A percentile compares a stretch with the other conserved stretches of the same genome.
Evolutionary conservation across 2,797 vertebrate species (phyloP).

Genomic region (Galago senegalensis): DNA sequence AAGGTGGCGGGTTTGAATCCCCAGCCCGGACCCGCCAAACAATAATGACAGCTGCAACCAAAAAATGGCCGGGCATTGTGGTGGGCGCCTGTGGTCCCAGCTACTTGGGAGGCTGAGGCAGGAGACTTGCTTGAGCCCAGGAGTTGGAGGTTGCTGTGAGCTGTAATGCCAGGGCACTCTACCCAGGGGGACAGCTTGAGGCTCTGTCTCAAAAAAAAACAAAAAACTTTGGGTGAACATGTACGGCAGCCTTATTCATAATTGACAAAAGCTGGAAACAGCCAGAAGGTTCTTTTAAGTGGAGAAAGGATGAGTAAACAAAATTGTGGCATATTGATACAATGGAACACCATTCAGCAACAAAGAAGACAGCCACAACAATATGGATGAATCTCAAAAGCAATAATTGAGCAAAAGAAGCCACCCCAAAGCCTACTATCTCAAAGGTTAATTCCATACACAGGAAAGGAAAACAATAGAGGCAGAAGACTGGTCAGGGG

Average conservation of each 20-base stretch:
- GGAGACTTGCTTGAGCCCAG: too few relatives aligned
- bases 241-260: background rate
- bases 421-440: background rate
- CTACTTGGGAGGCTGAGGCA: too few relatives aligned
- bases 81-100: too few relatives aligned
- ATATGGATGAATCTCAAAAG: background rate
- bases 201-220: background rate
- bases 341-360: background rate
- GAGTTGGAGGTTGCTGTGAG: too few relatives aligned
- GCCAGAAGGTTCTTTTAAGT: background rate
- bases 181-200: too few relatives aligned
- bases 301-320: background rate
- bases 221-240: background rate
- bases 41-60: too few relatives aligned
- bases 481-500: background rate
- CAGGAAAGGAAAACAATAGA: background rate
- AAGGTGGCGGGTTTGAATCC: too few relatives aligned
- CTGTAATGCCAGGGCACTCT: too few relatives aligned
- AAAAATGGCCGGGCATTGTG: too few relatives aligned
- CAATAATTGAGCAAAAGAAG: background rate
- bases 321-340: background rate
- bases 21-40: too few relatives aligned
- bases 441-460: background rate
- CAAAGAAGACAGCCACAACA: background rate
- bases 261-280: constrained; percentile 35